A percentile compares a stretch with the other conserved stretches of the same genome.
Evolutionary conservation across 2,113 vertebrate genomes (phyloP).

Genomic region (Pycnonotus jocosus): DNA sequence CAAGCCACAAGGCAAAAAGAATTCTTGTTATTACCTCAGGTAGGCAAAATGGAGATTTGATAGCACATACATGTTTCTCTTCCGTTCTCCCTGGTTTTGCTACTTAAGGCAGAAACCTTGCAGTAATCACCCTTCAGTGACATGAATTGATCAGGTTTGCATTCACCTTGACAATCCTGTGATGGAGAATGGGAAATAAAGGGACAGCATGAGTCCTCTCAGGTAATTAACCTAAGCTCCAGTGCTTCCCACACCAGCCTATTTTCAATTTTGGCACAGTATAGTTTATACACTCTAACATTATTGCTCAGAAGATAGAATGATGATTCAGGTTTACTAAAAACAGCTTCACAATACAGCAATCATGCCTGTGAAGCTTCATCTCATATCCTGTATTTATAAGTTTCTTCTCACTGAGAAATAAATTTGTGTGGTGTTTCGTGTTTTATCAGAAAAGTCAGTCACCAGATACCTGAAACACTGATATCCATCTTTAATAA

Average conservation of each 20-base stretch:
- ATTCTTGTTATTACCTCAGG: background rate
- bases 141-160: background rate
- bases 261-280: slow-evolving; percentile 47
- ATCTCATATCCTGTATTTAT: slow-evolving; percentile 21
- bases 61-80: background rate
- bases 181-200: background rate
- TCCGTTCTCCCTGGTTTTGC: background rate
- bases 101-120: background rate
- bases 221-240: background rate
- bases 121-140: background rate
- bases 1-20: background rate
- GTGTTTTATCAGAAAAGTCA: slow-evolving; percentile 25
- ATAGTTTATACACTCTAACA: slow-evolving; percentile 55
- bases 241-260: slow-evolving; percentile 38
- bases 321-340: slow-evolving; percentile 58
- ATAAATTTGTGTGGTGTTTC: slow-evolving; percentile 1
- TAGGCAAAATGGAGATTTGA: background rate
- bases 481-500: slow-evolving; percentile 7
- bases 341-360: slow-evolving; percentile 54
- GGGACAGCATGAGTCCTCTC: background rate
- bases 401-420: slow-evolving; percentile 61
- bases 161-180: background rate
- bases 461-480: slow-evolving; percentile 42
- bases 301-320: slow-evolving; percentile 64
- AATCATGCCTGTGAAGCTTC: slow-evolving; percentile 32